Conservation (phyloP, 2,797 vertebrate species). For the Eulemur rubriventer region DNA sequence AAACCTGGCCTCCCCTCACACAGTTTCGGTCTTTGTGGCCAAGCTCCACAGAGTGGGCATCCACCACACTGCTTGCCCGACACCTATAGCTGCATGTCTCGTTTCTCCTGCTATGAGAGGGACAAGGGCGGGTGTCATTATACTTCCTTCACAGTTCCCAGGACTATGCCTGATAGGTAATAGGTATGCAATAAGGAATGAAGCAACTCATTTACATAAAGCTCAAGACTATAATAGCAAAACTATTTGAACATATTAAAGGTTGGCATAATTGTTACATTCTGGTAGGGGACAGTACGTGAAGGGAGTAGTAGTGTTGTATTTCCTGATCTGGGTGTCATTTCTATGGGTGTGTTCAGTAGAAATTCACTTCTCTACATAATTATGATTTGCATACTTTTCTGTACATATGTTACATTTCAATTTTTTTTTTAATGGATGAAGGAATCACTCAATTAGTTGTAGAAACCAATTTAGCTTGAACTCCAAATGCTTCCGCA, state of each 20-base stretch:
- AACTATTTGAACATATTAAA: slow-evolving; percentile 20
- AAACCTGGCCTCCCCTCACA: background rate
- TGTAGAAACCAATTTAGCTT: background rate
- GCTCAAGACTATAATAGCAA: background rate
- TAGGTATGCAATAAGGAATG: background rate
- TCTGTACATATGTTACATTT: background rate
- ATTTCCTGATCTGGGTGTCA: background rate
- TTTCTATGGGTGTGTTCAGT: background rate
- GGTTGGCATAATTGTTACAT: background rate
- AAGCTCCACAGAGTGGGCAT: background rate
- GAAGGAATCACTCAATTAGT: background rate
- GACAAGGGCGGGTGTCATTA: background rate
- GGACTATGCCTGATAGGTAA: background rate
- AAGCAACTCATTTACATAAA: background rate
- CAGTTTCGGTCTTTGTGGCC: background rate
- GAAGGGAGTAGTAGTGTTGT: background rate
- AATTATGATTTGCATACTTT: background rate
- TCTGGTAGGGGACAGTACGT: background rate
- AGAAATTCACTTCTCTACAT: background rate
- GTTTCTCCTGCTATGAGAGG: background rate
- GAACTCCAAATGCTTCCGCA: slow-evolving; percentile 2
- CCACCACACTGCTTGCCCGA: no score
- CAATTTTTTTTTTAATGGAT: slow-evolving; percentile 10
- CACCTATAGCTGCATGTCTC: background rate
- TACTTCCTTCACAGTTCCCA: background rate